Evolutionary conservation across 2,113 vertebrate genomes (phyloP).

Genomic region (Psittacus erithacus): DNA sequence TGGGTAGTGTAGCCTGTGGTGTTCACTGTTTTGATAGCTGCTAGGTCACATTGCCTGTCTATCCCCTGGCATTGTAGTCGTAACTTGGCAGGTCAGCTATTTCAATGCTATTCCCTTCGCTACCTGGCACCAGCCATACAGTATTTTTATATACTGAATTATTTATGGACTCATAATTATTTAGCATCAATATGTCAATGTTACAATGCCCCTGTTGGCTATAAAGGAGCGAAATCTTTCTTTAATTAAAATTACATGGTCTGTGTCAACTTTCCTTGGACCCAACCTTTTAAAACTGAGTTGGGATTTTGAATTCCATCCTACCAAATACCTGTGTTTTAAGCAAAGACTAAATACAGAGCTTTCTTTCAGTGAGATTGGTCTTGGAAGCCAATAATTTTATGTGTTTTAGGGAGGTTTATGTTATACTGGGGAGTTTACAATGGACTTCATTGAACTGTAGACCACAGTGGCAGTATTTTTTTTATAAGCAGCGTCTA

Average conservation of each 20-base stretch:
- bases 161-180: slow-evolving; percentile 69
- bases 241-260: slow-evolving; percentile 75
- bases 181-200: slow-evolving; percentile 64
- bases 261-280: slow-evolving; percentile 69
- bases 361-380: slow-evolving; percentile 55
- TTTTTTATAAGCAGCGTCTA: slow-evolving; percentile 54
- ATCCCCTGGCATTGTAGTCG: slow-evolving; percentile 1
- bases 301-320: slow-evolving; percentile 65
- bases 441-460: slow-evolving; percentile 68
- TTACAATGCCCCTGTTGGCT: slow-evolving; percentile 58
- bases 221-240: slow-evolving; percentile 68
- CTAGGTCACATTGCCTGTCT: not conserved
- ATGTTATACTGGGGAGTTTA: slow-evolving; percentile 61
- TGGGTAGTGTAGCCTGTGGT: not conserved
- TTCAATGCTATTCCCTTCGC: not conserved
- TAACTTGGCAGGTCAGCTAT: slow-evolving; percentile 8
- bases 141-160: slow-evolving; percentile 67
- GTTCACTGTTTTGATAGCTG: slow-evolving; percentile 50
- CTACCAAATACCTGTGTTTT: slow-evolving; percentile 57
- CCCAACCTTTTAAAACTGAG: slow-evolving; percentile 67
- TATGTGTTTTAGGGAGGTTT: slow-evolving; percentile 65
- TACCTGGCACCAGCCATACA: slow-evolving; percentile 31
- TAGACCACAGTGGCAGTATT: slow-evolving; percentile 55
- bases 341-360: slow-evolving; percentile 65
- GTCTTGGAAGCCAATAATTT: slow-evolving; percentile 71